Conservation (phyloP, 2,888 invertebrate genomes). For the Drosophila fulvimacula region DNA sequence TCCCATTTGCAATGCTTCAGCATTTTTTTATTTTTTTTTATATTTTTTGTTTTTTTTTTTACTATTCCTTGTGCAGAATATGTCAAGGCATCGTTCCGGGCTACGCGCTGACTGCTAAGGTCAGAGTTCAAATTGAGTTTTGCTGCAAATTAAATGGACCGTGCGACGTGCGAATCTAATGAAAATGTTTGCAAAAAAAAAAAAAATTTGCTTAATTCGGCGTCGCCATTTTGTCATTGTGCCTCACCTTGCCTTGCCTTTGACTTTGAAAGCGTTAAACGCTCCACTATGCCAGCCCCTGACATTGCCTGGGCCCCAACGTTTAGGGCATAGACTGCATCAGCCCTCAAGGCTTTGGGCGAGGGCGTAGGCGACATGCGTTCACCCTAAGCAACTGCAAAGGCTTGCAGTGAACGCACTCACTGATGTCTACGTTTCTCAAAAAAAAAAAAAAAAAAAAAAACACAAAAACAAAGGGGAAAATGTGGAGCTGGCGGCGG, state of each 20-base stretch:
- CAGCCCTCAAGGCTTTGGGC: slow-evolving; percentile 11
- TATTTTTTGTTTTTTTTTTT: slow-evolving; percentile 1
- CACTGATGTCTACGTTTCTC: slow-evolving; percentile 23
- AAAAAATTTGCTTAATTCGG: slow-evolving; percentile 33
- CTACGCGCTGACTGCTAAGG: slow-evolving; percentile 44
- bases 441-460: neutral
- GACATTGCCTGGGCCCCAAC: slow-evolving; percentile 16
- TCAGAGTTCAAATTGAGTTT: slow-evolving; percentile 70
- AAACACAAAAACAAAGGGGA: neutral
- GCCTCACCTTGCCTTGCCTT: slow-evolving; percentile 21
- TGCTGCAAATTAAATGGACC: slow-evolving; percentile 50
- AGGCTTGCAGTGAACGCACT: slow-evolving; percentile 55
- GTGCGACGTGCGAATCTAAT: slow-evolving; percentile 15
- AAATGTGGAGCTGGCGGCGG: neutral
- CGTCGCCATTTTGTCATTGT: slow-evolving; percentile 20
- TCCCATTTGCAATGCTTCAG: slow-evolving; percentile 49
- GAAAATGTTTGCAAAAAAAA: slow-evolving; percentile 32
- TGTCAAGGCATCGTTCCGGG: slow-evolving; percentile 40
- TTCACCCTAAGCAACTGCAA: slow-evolving; percentile 20
- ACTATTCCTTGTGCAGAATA: slow-evolving; percentile 40
- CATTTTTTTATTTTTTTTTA: slow-evolving; percentile 6
- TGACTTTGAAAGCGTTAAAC: slow-evolving; percentile 53
- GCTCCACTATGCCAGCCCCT: neutral
- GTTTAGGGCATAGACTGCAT: slow-evolving; percentile 47
- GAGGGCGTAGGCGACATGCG: neutral